Conservation (phyloP, 2,797 vertebrate species). For the Acipenser oxyrinchus region DNA sequence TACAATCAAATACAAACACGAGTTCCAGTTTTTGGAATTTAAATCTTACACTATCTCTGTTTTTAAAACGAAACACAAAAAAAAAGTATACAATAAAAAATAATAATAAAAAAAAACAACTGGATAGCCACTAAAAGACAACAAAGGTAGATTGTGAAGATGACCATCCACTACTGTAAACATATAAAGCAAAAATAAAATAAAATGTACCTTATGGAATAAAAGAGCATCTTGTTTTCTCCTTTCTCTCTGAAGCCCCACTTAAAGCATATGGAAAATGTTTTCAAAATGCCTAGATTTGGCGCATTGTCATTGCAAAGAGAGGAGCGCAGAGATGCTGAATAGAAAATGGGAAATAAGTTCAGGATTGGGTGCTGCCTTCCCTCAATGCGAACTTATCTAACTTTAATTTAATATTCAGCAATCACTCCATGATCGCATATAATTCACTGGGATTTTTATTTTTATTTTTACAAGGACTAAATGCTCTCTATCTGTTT, state of each 20-base stretch:
- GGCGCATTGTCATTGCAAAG: slow-evolving; percentile 71
- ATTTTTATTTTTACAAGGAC: slow-evolving; percentile 41
- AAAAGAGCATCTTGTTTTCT: slow-evolving; percentile 86
- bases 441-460: slow-evolving; percentile 60
- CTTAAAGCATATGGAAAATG: slow-evolving; percentile 78
- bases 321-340: slow-evolving; percentile 66
- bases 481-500: not conserved
- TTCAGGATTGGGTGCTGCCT: slow-evolving; percentile 75
- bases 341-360: slow-evolving; percentile 78
- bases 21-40: too few species aligned
- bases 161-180: slow-evolving; percentile 41
- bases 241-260: slow-evolving; percentile 90
- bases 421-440: slow-evolving; percentile 69
- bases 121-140: too few species aligned
- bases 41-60: too few species aligned
- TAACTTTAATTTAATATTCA: slow-evolving; percentile 78
- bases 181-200: slow-evolving; percentile 57
- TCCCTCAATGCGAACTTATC: slow-evolving; percentile 75
- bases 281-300: slow-evolving; percentile 75
- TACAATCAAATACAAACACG: too few species aligned
- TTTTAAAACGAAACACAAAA: too few species aligned
- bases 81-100: too few species aligned
- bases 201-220: slow-evolving; percentile 84
- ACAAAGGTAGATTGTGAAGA: not conserved
- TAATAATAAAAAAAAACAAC: too few species aligned